Evolutionary conservation across 2,888 invertebrate species (phyloP).

Genomic region (Eucera pruinosa): DNA sequence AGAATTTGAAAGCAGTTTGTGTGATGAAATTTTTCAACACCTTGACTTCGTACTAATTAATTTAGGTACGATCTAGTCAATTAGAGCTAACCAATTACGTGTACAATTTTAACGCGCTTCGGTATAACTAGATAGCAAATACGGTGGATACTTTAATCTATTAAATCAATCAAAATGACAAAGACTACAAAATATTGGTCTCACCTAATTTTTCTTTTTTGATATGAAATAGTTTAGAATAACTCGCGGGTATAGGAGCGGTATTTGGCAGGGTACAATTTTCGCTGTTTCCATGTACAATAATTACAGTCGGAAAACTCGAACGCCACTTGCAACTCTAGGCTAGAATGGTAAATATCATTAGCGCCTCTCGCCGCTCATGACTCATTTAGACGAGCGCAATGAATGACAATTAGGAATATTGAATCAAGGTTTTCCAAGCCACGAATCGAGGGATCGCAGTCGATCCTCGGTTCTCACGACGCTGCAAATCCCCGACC

Average conservation of each 20-base stretch:
- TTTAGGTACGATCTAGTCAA: not conserved
- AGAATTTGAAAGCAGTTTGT: not conserved
- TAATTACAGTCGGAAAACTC: not conserved
- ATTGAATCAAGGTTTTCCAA: conserved; percentile 62
- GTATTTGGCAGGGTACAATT: too few relatives aligned
- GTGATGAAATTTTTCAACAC: not conserved
- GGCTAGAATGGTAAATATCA: not conserved
- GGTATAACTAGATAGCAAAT: too few relatives aligned
- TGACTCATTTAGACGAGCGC: conserved; percentile 60
- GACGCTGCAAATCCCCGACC: conserved; percentile 55
- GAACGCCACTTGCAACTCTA: not conserved
- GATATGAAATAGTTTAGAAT: too few relatives aligned
- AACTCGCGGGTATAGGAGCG: too few relatives aligned
- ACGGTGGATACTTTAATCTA: too few relatives aligned
- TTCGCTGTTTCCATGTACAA: too few relatives aligned
- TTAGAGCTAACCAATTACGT: not conserved
- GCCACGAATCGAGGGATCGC: conserved; percentile 59
- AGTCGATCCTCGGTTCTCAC: conserved; percentile 60
- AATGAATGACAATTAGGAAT: conserved; percentile 63
- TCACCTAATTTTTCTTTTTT: too few relatives aligned
- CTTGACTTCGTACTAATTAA: not conserved
- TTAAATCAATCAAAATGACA: too few relatives aligned
- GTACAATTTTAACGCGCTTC: too few relatives aligned
- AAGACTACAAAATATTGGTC: too few relatives aligned
- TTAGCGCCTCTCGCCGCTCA: conserved; percentile 32